phyloP scores from a whole-genome alignment of 2,797 vertebrate genomes.

The Balearica regulorum region DNA sequence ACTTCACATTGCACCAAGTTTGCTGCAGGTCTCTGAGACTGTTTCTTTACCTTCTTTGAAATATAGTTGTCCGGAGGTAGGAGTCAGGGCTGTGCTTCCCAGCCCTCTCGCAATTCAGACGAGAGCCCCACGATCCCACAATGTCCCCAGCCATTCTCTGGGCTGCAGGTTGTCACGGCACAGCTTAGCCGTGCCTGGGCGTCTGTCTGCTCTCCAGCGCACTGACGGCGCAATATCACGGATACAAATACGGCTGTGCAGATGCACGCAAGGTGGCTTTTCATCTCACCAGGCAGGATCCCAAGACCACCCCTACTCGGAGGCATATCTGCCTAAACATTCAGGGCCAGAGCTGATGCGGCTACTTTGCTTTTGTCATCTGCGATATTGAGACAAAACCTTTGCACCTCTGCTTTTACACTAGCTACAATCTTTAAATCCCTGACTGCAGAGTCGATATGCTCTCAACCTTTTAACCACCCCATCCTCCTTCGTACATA shows the following conservation, averaged over 20 bases:
- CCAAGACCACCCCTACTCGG: neutral
- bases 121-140: rapidly evolving
- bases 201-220: neutral
- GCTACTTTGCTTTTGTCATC: neutral
- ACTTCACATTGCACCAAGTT: neutral
- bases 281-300: neutral
- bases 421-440: neutral
- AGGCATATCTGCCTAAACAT: neutral
- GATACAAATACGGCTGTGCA: rapidly evolving
- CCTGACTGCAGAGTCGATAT: neutral
- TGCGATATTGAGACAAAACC: neutral
- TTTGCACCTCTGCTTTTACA: neutral
- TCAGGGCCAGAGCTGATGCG: neutral
- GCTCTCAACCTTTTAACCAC: rapidly evolving
- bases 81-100: neutral
- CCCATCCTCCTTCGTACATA: neutral
- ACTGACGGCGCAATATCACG: neutral
- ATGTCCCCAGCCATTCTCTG: rapidly evolving
- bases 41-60: neutral
- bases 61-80: neutral
- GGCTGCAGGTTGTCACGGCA: neutral
- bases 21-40: neutral
- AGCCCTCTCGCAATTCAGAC: rapidly evolving
- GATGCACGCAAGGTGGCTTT: neutral
- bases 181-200: neutral